phyloP scores from a whole-genome alignment of 1,140 invertebrate genomes.

The Drosophila novamexicana region DNA sequence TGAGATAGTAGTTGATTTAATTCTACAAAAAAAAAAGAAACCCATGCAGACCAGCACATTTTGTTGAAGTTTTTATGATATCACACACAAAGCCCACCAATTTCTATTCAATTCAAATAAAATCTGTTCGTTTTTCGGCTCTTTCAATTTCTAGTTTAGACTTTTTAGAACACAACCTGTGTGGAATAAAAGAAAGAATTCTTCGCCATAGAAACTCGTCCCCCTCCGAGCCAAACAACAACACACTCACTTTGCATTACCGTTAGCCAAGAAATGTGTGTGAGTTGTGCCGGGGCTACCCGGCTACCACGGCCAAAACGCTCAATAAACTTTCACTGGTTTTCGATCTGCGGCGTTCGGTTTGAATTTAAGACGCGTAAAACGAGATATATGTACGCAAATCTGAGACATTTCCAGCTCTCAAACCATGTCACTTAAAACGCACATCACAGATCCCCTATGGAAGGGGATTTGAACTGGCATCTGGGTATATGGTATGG shows the following conservation, averaged over 20 bases:
- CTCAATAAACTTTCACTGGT: constrained; percentile 80
- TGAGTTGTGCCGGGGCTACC: constrained; percentile 17
- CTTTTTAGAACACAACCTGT: constrained; percentile 22
- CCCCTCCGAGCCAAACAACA: constrained; percentile 24
- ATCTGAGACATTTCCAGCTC: constrained; percentile 21
- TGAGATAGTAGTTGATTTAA: no score
- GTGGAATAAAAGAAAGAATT: constrained; percentile 42
- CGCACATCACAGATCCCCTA: not conserved
- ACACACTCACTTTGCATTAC: constrained; percentile 48
- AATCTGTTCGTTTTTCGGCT: not conserved
- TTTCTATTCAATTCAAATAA: constrained; percentile 24
- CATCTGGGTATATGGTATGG: no score
- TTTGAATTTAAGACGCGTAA: constrained; percentile 63
- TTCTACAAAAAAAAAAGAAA: no score
- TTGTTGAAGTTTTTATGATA: not conserved
- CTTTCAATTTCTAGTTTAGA: constrained; percentile 11
- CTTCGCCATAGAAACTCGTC: constrained; percentile 57
- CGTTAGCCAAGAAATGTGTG: constrained; percentile 47
- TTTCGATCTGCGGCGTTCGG: constrained; percentile 61
- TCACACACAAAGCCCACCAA: not conserved
- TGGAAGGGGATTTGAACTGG: not conserved
- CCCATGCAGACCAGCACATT: no score
- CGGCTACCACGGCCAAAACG: constrained; percentile 11
- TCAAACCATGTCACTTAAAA: constrained; percentile 23
- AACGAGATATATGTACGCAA: constrained; percentile 39